Evolutionary conservation across 2,113 vertebrate genomes (phyloP).

Genomic region (Noturus placidus): DNA sequence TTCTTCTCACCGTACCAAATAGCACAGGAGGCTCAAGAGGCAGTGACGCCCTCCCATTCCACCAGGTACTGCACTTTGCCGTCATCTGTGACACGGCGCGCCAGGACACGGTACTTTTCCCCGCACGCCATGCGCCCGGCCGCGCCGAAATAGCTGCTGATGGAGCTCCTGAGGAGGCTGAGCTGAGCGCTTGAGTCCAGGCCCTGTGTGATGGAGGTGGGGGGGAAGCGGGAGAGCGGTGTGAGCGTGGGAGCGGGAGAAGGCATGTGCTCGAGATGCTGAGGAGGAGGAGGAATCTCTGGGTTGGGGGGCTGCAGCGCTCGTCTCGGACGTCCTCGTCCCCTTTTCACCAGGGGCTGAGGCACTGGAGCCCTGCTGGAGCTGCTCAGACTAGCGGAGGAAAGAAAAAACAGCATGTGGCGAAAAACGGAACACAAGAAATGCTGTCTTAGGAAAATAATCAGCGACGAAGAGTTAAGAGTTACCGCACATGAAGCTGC

Average conservation of each 20-base stretch:
- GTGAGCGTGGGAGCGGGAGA: constrained; percentile 78
- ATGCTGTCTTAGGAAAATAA: no score
- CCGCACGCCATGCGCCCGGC: constrained; percentile 96
- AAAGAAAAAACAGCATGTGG: background rate
- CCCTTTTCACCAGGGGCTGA: constrained; percentile 81
- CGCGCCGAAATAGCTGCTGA: constrained; percentile 96
- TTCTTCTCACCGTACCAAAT: background rate
- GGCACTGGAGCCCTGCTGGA: constrained; percentile 84
- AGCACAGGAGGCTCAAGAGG: constrained; percentile 79
- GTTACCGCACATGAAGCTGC: no score
- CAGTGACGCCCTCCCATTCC: constrained; percentile 98
- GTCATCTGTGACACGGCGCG: constrained; percentile 91
- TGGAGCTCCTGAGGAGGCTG: constrained; percentile 94
- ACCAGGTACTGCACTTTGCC: constrained; percentile 99
- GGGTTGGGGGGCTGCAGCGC: constrained; percentile 86
- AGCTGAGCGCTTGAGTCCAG: constrained; percentile 92
- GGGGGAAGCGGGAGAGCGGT: constrained; percentile 85
- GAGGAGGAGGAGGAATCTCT: constrained; percentile 77
- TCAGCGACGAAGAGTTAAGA: no score
- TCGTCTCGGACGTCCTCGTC: constrained; percentile 88
- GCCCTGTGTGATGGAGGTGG: constrained; percentile 88
- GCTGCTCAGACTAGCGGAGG: constrained; percentile 72
- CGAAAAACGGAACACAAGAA: no score
- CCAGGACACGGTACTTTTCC: constrained; percentile 93
- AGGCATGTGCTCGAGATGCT: constrained; percentile 75